Base-by-base conservation (phyloP, 2,113 vertebrate species). In the Osmerus eperlanus region DNA sequence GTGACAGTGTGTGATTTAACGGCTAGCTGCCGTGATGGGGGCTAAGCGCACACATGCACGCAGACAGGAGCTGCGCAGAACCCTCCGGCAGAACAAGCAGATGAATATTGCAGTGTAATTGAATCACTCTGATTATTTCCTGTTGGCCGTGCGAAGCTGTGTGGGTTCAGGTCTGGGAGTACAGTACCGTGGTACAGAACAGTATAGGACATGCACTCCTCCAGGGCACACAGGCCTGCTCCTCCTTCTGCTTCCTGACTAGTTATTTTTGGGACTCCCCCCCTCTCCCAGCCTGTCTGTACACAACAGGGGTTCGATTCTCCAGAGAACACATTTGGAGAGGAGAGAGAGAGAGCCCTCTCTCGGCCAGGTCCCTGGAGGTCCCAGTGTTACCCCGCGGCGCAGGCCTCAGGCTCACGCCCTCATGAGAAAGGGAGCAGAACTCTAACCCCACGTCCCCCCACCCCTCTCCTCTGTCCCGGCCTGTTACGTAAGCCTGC, bases 81-180 rank as follows among this genome's bases (percentile, higher is more conserved):
- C 71, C 70, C 67, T 62, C 59, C 54, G 41, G 71, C 47, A 41
- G 68, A 72, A 82, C 61, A 79, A 55, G 62, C 51, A 81, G 74
- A 87, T 89, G 83, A 86, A 88, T 88, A 83, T 74, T 81, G 81
- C 76, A 84, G 67, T 74, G 80, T 85, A 89, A 90, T 87, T 84
- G 52, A 89, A 90, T 90, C 84, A 79, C 75, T 70, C 58, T 68
- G 78, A 85, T 86, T 77, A 81, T 85, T 91, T 91, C 89, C 87
- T 87, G 83, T 61, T 36, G 32, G 64, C 51, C 2, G 13, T 7
- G 62, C 6, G 54, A 66, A 47, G 41, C 41, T 12, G 41, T 11
- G 41, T 47, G 41, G 41, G 41, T 4, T 47, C 41, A 47, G 9
- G 41, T 11, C 41, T 47, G 41, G 41, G 9, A 47, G 41, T 47